These are phyloP conservation scores for Myiotriccus ornatus DNA, from an alignment of 2,797 vertebrate genomes.

Conservation along the genomic window DNA sequence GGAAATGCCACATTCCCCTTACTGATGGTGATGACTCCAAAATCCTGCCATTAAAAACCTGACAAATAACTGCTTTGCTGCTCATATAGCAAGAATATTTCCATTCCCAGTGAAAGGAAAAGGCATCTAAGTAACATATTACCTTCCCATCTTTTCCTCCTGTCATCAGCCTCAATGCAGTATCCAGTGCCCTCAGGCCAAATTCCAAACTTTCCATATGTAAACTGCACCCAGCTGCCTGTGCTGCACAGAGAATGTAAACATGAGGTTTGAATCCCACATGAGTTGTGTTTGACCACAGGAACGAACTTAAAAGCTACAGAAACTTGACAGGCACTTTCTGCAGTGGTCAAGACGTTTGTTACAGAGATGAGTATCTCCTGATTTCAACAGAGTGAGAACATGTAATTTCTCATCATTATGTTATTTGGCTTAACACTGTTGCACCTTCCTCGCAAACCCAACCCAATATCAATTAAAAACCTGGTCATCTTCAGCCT, in stretches of 20 bases:
- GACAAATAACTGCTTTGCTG: neutral
- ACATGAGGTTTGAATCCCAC: neutral
- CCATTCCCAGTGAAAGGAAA: neutral
- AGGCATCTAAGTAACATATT: neutral
- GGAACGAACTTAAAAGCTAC: neutral
- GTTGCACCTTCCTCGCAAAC: neutral
- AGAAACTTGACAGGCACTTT: neutral
- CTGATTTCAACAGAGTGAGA: neutral
- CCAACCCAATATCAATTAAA: neutral
- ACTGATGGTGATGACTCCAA: neutral
- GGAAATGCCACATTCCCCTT: neutral
- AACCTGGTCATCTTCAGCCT: neutral
- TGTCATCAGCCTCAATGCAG: accelerated
- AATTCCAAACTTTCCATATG: neutral
- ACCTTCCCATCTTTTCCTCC: neutral
- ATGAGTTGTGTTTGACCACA: neutral
- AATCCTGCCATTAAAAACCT: neutral
- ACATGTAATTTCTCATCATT: neutral
- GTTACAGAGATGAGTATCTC: neutral
- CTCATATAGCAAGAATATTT: neutral
- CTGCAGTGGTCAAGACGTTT: neutral
- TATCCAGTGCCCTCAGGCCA: neutral
- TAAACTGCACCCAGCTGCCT: neutral
- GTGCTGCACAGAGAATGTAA: neutral
- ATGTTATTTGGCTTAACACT: neutral